Conservation (phyloP, 2,888 invertebrate species). For the Phengaris alcon region DNA sequence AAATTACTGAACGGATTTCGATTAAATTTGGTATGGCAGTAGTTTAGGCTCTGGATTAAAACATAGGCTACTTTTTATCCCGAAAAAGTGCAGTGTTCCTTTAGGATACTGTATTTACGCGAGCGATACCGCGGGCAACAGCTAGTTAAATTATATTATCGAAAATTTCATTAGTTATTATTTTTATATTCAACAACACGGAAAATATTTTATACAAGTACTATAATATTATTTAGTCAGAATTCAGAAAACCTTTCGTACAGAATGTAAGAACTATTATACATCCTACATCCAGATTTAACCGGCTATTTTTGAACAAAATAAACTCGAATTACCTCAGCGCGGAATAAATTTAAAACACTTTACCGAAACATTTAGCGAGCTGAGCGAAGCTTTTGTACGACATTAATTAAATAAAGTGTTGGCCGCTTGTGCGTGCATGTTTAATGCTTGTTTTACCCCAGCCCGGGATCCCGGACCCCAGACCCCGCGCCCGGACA, state of each 20-base stretch:
- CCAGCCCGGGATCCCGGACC: not conserved
- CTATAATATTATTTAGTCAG: no score
- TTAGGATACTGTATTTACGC: no score
- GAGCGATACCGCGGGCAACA: no score
- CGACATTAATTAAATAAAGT: constrained; percentile 14
- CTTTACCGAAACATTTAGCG: constrained; percentile 15
- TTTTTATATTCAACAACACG: no score
- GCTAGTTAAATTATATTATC: no score
- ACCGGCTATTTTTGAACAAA: not conserved
- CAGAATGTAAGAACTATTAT: not conserved
- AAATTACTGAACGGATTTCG: no score
- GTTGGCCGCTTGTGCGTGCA: constrained; percentile 17
- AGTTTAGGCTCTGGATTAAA: no score
- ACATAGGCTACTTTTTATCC: no score
- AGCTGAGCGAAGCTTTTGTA: constrained; percentile 8
- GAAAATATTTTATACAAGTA: no score
- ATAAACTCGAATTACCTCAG: not conserved
- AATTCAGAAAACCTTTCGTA: not conserved
- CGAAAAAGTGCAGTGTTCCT: no score
- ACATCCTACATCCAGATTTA: not conserved
- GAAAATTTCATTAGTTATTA: no score
- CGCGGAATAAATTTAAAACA: constrained; percentile 16
- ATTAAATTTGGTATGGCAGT: no score
- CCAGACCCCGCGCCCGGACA: not conserved
- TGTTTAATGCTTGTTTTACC: not conserved